Evolutionary conservation across 35 echinoderm and acorn worm genomes (phyloP).

Genomic region (Apostichopus californicus): DNA sequence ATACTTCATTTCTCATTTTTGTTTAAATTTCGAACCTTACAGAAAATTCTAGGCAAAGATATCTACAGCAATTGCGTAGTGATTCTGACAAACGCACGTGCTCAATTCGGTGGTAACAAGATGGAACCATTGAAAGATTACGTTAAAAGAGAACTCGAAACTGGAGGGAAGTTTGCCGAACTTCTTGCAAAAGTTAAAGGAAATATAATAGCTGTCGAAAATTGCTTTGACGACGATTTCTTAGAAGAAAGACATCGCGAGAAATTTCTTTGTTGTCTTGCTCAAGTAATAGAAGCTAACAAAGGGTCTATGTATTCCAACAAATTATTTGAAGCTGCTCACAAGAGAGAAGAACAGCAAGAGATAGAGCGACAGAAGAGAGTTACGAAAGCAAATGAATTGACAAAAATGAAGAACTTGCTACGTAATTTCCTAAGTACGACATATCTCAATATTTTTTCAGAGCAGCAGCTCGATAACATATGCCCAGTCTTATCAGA

Average conservation of each 20-base stretch:
- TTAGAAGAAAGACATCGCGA: not conserved
- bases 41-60: conserved; percentile 7
- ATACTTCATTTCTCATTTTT: too few species aligned
- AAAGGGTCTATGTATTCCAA: not conserved
- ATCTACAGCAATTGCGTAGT: conserved; percentile 38
- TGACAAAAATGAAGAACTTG: not conserved
- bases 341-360: not conserved
- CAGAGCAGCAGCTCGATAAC: not conserved
- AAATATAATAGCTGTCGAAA: conserved; percentile 9
- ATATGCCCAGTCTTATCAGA: not conserved
- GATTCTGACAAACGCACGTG: not conserved
- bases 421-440: not conserved
- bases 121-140: not conserved
- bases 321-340: not conserved
- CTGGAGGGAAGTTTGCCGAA: not conserved
- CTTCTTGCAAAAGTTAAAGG: not conserved
- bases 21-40: too few species aligned
- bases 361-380: not conserved
- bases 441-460: not conserved
- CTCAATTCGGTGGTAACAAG: not conserved
- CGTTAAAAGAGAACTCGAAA: not conserved
- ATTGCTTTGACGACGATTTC: not conserved
- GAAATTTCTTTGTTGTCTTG: not conserved
- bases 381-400: too few species aligned
- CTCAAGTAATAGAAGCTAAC: conserved; percentile 6